Evolutionary conservation across 2,797 vertebrate species (phyloP), one percentile per base, ranked within the genome.

Genomic region (Cossypha polioptera): DNA sequence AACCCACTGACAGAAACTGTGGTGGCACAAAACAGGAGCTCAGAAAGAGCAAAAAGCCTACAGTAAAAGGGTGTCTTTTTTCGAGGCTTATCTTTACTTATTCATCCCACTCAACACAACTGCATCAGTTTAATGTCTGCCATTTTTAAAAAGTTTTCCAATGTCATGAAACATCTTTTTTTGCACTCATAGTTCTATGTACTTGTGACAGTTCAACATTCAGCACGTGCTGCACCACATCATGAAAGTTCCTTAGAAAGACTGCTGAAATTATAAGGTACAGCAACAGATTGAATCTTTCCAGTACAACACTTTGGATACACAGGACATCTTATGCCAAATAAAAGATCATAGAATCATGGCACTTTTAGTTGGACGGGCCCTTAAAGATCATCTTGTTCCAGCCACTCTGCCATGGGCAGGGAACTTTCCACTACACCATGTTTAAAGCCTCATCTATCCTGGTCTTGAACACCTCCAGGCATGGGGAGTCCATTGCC

Each of bases 261-360:
- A 48, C 16, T 78, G 28, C 45, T 84, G 90, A 89, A 95, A 90
- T 55, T 54, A 10, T 47, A 78, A 58, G 16, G 31, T 25, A 55
- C 3, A 35, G 73, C 51, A 88, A 40, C 10, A 55, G 26, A 65
- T 11, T 82, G 48, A 80, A 77, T 58, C 61, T 71, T 77, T 58
- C 38, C 76, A 82, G 40, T 25, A 40, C 50, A 42, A 4, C 13
- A 57, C 15, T 57, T 57, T 57, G n/a, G 54, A 35, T 72, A 67
- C 25, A 29, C 8, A 48, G 38, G n/a, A 24, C 19, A 48, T 33
- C 16, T 80, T 76, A 43, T 8, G 16, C 31, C 21, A 50, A 29
- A 22, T 69, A 47, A 71, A 66, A 69, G 50, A n/a, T 48, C 42
- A 54, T 28, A 42, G 42, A 61, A 61, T n/a, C 15, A 42, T 22